phyloP scores from a whole-genome alignment of 2,113 vertebrate genomes.

The Stegostoma tigrinum region DNA sequence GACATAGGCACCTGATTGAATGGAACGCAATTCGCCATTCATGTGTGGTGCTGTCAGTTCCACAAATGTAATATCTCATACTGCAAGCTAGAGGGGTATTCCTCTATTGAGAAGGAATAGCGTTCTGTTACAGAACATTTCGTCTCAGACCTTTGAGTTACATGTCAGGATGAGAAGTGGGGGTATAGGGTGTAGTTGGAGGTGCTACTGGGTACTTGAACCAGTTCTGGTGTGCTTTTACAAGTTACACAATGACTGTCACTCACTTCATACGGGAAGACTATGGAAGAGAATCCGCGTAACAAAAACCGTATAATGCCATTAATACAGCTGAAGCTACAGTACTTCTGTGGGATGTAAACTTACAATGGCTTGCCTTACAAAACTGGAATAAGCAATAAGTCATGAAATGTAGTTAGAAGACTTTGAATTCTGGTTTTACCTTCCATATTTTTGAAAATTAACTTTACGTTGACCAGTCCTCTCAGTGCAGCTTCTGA shows the following conservation, averaged over 20 bases:
- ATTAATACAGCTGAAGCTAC: neutral
- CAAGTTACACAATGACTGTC: neutral
- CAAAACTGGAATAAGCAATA: neutral
- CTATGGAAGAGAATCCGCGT: neutral
- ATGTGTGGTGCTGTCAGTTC: neutral
- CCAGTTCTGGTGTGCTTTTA: slow-evolving; percentile 9
- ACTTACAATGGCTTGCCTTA: neutral
- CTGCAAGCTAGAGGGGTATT: neutral
- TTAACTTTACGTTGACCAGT: neutral
- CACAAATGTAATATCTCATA: neutral
- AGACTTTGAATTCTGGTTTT: neutral
- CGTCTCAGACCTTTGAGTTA: slow-evolving; percentile 17
- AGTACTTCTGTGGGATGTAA: neutral
- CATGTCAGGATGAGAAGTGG: neutral
- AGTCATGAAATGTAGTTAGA: neutral
- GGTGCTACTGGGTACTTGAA: neutral
- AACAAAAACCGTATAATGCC: neutral
- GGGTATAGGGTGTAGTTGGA: neutral
- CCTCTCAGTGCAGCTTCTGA: neutral
- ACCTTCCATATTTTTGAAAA: neutral
- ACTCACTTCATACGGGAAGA: neutral
- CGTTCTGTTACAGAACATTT: slow-evolving; percentile 35
- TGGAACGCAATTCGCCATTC: neutral
- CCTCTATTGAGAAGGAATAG: slow-evolving; percentile 19
- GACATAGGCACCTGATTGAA: neutral